Evolutionary conservation across 37 sponge, comb jelly and placozoan species (phyloP), one percentile per base, ranked within the genome.

Genomic region (Cliona cf. orientalis): DNA sequence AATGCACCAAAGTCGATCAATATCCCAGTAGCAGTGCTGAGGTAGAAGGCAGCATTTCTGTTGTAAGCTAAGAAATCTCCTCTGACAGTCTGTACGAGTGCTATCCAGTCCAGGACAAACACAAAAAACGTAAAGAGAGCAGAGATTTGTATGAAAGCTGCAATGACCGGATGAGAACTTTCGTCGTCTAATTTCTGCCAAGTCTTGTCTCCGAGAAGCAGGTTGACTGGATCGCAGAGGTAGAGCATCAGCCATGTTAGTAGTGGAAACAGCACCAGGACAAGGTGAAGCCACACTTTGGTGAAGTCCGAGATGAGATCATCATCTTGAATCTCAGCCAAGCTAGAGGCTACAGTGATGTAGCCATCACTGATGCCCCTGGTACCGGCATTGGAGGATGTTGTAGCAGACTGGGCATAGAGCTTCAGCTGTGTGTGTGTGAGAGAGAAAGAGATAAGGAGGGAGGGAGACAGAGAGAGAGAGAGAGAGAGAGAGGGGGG

Each of bases 121-220:
- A 80, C 69, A 33, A 6, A 80, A 0, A 35, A 5, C 0, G 80
- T 68, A 58, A 68, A 45, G 35, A 68, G 17, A 23, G 69, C 80
- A 2, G 80, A 80, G 2, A 80, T 69, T 46, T 80, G 80, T 34
- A 80, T 55, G 3, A 80, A 46, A 53, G 80, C 55, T n/a, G 80
- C 80, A 36, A 80, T 29, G 2, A 28, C 45, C 6, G 58, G 58
- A 53, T 80, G 80, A 12, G 64, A 69, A 58, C 22, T 31, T 32
- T 80, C 80, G 40, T 80, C 80, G 6, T 66, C 67, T 56, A 80
- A 39, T 37, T 67, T 80, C 28, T 44, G 46, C 69, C 80, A 68
- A 5, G 58, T 69, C 37, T 68, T 67, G 40, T 80, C 80, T 3
- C 80, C 80, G 11, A 80, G 80, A 38, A 80, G 32, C 69, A 80